A percentile compares a stretch with the other conserved stretches of the same genome.
Evolutionary conservation across 2,113 vertebrate species (phyloP).

Genomic region (Ameiurus melas): DNA sequence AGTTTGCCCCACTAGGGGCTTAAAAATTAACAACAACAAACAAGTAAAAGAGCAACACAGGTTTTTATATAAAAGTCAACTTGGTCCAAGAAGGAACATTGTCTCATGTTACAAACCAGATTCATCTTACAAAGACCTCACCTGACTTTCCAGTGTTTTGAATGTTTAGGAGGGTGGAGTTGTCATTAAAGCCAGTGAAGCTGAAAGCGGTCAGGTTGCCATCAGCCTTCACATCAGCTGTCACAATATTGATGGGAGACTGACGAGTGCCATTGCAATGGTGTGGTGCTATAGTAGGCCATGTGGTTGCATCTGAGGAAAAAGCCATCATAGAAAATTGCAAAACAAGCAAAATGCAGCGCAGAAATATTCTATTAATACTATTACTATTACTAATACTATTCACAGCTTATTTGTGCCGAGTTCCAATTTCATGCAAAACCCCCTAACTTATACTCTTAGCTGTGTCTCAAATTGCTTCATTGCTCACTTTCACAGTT

Average conservation of each 20-base stretch:
- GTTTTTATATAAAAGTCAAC: neutral
- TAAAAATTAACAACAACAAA: neutral
- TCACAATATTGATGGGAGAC: slow-evolving; percentile 72
- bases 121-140: slow-evolving; percentile 13
- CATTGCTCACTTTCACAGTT: neutral
- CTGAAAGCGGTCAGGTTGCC: slow-evolving; percentile 50
- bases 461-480: neutral
- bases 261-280: slow-evolving; percentile 65
- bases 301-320: slow-evolving; percentile 27
- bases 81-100: neutral
- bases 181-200: slow-evolving; percentile 57
- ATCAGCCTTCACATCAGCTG: neutral
- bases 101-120: neutral
- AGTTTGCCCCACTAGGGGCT: neutral
- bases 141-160: slow-evolving; percentile 10
- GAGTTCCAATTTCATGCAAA: neutral
- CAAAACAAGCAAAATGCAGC: neutral
- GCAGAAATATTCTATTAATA: neutral
- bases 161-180: neutral
- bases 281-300: neutral
- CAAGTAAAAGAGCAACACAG: neutral
- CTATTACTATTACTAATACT: no score
- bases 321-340: neutral
- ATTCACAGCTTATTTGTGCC: neutral
- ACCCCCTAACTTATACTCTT: neutral